These are phyloP conservation scores for Ailuropoda melanoleuca DNA, from an alignment of 2,113 vertebrate species.

Conservation along the genomic window DNA sequence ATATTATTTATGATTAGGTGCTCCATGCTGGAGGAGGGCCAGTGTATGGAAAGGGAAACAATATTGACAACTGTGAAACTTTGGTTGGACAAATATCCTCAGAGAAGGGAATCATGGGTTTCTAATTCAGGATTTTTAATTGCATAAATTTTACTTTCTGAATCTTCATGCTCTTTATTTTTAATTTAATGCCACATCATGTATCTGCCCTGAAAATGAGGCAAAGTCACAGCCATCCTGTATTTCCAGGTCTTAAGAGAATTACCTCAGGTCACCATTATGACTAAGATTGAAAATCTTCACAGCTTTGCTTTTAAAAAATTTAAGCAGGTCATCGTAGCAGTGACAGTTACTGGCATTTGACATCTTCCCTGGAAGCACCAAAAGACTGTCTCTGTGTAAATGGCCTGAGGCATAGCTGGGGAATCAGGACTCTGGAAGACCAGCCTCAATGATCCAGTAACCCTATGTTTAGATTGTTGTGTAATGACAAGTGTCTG, in stretches of 20 bases:
- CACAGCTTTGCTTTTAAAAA: constrained; percentile 61
- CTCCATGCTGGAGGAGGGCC: not conserved
- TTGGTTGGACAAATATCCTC: not conserved
- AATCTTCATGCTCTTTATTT: not conserved
- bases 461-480: not conserved
- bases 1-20: not conserved
- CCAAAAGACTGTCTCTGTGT: constrained; percentile 47
- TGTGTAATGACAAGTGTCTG: constrained; percentile 1
- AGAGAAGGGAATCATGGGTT: not conserved
- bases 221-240: not conserved
- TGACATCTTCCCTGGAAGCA: constrained; percentile 55
- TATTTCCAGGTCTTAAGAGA: constrained; percentile 20
- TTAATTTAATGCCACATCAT: not conserved
- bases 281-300: constrained; percentile 11
- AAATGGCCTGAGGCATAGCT: constrained; percentile 55
- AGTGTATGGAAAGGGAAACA: not conserved
- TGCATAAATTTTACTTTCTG: not conserved
- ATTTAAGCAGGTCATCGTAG: not conserved
- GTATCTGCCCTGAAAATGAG: not conserved
- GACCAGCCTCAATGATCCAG: not conserved
- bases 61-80: not conserved
- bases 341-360: constrained; percentile 49
- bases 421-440: not conserved
- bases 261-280: not conserved
- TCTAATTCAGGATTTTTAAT: not conserved